Evolutionary conservation across 2,113 vertebrate genomes (phyloP).

Genomic region (Sterna hirundo): DNA sequence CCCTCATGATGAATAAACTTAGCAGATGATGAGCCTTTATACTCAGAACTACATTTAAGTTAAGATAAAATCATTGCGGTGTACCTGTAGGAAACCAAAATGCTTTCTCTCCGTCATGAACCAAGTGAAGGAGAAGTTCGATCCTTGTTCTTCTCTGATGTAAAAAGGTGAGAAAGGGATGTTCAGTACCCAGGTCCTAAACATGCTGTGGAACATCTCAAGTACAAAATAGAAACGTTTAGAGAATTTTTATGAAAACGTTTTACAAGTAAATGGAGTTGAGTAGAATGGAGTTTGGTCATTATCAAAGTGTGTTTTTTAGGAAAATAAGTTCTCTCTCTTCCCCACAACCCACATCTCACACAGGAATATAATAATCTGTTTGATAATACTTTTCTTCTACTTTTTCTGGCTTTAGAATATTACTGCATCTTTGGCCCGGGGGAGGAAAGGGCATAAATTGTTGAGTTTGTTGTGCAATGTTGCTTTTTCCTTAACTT

Average conservation of each 20-base stretch:
- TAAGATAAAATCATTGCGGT: background rate
- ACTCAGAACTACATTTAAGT: background rate
- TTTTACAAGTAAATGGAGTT: background rate
- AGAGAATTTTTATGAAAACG: background rate
- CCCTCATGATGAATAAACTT: background rate
- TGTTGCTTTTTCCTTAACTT: background rate
- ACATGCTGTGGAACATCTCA: background rate
- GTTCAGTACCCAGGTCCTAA: background rate
- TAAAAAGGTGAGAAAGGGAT: background rate
- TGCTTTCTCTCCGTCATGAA: background rate
- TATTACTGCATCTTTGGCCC: fast-evolving
- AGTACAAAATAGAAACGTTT: background rate
- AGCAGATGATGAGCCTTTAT: background rate
- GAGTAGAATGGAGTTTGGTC: background rate
- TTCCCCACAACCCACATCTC: background rate
- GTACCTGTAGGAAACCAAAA: background rate
- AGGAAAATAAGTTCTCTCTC: background rate
- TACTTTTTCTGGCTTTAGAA: background rate
- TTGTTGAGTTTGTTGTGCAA: background rate
- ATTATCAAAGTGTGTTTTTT: background rate
- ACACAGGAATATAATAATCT: background rate
- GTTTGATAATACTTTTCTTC: background rate
- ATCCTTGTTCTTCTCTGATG: background rate
- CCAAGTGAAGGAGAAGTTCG: background rate
- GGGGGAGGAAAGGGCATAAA: background rate